Base-by-base conservation (phyloP, 37 sponge, comb jelly and placozoan genomes). In the Haliclona indistincta region DNA sequence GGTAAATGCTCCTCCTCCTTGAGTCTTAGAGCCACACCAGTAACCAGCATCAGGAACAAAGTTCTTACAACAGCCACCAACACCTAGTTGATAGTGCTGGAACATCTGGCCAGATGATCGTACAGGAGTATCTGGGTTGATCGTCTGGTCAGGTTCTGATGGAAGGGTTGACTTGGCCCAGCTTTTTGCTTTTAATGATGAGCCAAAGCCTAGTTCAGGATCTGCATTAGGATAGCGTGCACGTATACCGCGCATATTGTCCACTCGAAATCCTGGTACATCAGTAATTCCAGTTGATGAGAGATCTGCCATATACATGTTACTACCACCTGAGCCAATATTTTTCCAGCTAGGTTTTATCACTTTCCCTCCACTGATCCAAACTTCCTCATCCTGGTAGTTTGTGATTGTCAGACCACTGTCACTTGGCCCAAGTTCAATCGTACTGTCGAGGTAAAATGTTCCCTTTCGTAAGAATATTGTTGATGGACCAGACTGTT, bases 291-390 rank as follows among this genome's bases (percentile, higher is more conserved):
- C 63, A n/a, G 34, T 25, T 68, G 69, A 68, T 5, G 74, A 56
- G 23, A 75, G 58, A 35, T 75, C 77, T 5, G 77, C 77, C 23
- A 35, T 37, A 41, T 75, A 75, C 2, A 75, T 64, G 22, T 75
- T 75, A 36, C 7, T 22, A n/a, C n/a, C n/a, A n/a, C n/a, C n/a
- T n/a, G n/a, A n/a, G n/a, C n/a, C 7, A 58, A 6, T 58, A 10
- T 58, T 32, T 15, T 26, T 38, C 86, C 86, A 85, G 30, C 44
- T 72, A 19, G 79, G 86, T 15, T 38, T 42, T 15, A 85, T 71
- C 35, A 44, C 58, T 40, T 71, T 88, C 15, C 79, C 89, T 54
- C 89, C 89, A 45, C 89, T 88, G 44, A 88, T 51, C 53, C 56
- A 39, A 5, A 54, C 89, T 35, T 83, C 79, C 65, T 88, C 89